These are phyloP conservation scores for Platygyra sinensis DNA, from an alignment of 64 coral and sea anemone genomes.

Conservation along the genomic window DNA sequence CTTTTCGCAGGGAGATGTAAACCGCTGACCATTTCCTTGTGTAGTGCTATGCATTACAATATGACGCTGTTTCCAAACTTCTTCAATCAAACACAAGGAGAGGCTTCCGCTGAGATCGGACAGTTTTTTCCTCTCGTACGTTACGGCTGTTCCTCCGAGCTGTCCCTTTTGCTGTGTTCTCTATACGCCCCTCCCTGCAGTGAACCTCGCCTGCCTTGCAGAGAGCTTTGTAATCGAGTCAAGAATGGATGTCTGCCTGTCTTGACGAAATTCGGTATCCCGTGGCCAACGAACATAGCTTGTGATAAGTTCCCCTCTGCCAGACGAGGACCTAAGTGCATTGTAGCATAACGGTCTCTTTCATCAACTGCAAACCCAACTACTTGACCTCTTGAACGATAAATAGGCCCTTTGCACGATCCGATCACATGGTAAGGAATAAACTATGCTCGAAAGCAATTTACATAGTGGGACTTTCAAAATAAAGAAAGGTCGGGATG, in stretches of 20 bases:
- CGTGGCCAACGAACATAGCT: conserved; percentile 29
- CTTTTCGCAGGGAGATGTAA: background rate
- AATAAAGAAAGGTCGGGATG: too few species aligned
- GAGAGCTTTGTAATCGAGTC: conserved; percentile 52
- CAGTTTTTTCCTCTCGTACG: conserved; percentile 55
- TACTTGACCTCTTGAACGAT: background rate
- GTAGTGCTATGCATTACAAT: conserved; percentile 57
- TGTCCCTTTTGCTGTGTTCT: conserved; percentile 61
- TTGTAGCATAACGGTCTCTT: background rate
- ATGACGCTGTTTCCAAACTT: conserved; percentile 55
- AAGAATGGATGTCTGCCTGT: background rate
- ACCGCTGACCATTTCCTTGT: conserved; percentile 51
- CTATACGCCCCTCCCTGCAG: conserved; percentile 63
- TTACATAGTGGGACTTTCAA: too few species aligned
- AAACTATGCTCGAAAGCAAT: too few species aligned
- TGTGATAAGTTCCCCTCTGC: conserved; percentile 50
- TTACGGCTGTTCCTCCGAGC: conserved; percentile 30
- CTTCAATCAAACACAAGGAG: conserved; percentile 42
- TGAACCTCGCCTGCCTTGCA: background rate
- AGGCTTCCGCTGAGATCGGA: conserved; percentile 10
- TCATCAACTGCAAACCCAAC: background rate
- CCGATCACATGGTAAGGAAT: too few species aligned
- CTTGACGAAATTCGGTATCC: conserved; percentile 22
- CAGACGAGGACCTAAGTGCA: background rate
- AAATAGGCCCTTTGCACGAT: background rate